Evolutionary conservation across 2,113 vertebrate genomes (phyloP).

Genomic region (Charina bottae): DNA sequence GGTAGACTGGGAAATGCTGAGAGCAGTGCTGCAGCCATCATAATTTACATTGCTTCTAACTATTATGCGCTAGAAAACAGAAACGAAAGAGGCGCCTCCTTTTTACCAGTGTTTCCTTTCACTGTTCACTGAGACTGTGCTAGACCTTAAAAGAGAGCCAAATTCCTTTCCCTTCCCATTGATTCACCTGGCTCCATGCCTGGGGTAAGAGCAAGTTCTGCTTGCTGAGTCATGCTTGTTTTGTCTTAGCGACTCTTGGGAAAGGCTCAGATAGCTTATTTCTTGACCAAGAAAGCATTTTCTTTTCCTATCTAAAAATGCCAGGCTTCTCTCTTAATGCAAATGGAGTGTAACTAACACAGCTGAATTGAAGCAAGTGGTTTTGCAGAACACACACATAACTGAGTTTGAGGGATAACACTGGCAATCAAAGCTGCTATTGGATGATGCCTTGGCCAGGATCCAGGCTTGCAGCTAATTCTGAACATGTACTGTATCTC

Average conservation of each 20-base stretch:
- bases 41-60: not conserved
- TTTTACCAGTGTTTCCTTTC: conserved; percentile 8
- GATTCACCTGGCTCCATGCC: conserved; percentile 26
- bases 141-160: conserved; percentile 11
- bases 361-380: not conserved
- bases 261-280: conserved; percentile 11
- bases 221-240: conserved; percentile 32
- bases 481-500: not conserved
- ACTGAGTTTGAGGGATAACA: not conserved
- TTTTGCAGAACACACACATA: not conserved
- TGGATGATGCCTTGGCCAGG: not conserved
- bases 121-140: not conserved
- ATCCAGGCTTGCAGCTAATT: not conserved
- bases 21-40: too few relatives aligned
- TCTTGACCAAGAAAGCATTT: not conserved
- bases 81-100: not conserved
- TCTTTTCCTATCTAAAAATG: not conserved
- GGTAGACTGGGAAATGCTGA: not conserved
- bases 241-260: not conserved
- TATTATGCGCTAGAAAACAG: not conserved
- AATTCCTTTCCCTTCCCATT: conserved; percentile 15
- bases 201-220: conserved; percentile 24
- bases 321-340: not conserved
- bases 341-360: conserved; percentile 2
- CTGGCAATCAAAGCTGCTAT: not conserved